These are phyloP conservation scores for Psilopsiagon aurifrons DNA, from an alignment of 2,113 vertebrate species.

Conservation along the genomic window DNA sequence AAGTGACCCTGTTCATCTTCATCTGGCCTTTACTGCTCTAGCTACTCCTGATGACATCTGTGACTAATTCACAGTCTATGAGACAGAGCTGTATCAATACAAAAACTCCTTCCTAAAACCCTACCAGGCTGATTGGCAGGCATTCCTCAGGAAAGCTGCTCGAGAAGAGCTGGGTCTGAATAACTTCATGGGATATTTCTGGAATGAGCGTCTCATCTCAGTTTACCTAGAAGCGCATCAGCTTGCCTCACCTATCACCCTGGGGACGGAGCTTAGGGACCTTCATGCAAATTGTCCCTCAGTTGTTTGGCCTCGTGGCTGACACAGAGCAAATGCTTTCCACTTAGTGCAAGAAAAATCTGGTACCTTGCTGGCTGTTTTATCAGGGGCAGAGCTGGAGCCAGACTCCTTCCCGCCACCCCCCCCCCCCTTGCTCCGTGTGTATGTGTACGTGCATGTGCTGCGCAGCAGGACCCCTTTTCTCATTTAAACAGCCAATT, in stretches of 20 bases:
- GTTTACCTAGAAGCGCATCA: neutral
- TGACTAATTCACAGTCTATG: conserved; percentile 73
- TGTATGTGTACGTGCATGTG: neutral
- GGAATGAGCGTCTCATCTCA: neutral
- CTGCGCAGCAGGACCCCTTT: conserved; percentile 66
- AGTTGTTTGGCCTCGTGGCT: neutral
- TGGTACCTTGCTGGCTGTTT: neutral
- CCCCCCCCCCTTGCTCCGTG: neutral
- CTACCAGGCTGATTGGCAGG: neutral
- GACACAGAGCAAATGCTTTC: neutral
- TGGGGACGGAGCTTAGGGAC: neutral
- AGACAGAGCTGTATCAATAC: conserved; percentile 66
- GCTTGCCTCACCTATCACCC: neutral
- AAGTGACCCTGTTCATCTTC: conserved; percentile 42
- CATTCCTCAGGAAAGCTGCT: neutral
- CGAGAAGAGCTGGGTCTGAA: neutral
- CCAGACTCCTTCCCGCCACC: neutral
- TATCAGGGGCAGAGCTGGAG: neutral
- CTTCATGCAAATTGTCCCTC: neutral
- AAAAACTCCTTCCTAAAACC: conserved; percentile 64
- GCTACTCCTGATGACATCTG: conserved; percentile 70
- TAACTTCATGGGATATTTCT: neutral
- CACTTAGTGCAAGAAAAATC: neutral
- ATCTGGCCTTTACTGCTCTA: conserved; percentile 68
- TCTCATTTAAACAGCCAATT: conserved; percentile 79